These are phyloP conservation scores for Mionectes olivaceus DNA, from an alignment of 2,797 vertebrate genomes.

Conservation along the genomic window DNA sequence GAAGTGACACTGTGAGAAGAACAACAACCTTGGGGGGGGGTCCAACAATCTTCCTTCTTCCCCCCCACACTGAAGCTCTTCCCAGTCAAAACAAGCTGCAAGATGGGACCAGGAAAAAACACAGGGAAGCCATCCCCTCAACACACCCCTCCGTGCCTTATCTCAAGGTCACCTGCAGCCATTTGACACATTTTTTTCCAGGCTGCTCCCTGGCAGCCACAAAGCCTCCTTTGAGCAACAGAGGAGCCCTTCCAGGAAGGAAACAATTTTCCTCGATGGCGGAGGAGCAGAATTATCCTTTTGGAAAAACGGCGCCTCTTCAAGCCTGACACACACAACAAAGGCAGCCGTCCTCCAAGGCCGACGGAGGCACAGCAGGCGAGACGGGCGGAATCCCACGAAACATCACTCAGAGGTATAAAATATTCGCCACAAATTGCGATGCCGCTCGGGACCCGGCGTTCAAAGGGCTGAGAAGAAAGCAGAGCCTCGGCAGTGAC, in stretches of 20 bases:
- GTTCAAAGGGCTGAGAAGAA: constrained; percentile 40
- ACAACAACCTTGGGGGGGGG: neutral
- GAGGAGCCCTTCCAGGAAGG: constrained; percentile 18
- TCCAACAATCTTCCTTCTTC: neutral
- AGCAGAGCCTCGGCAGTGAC: neutral
- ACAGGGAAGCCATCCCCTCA: neutral
- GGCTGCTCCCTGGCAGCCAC: neutral
- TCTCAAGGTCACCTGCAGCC: constrained; percentile 24
- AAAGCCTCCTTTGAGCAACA: neutral
- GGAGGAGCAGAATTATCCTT: constrained; percentile 43
- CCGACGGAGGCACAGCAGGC: neutral
- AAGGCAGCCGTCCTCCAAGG: constrained; percentile 18
- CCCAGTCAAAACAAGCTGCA: neutral
- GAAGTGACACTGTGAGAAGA: accelerated
- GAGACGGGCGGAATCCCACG: neutral
- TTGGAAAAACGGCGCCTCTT: constrained; percentile 41
- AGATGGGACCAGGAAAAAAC: neutral
- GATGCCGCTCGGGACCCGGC: neutral
- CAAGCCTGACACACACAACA: constrained; percentile 33
- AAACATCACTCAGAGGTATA: constrained; percentile 42
- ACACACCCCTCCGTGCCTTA: neutral
- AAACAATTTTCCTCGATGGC: constrained; percentile 25
- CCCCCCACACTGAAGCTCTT: neutral
- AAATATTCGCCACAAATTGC: constrained; percentile 48
- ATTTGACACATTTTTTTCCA: neutral